These are phyloP conservation scores for Cairina moschata DNA, from an alignment of 2,113 vertebrate genomes.

Conservation along the genomic window DNA sequence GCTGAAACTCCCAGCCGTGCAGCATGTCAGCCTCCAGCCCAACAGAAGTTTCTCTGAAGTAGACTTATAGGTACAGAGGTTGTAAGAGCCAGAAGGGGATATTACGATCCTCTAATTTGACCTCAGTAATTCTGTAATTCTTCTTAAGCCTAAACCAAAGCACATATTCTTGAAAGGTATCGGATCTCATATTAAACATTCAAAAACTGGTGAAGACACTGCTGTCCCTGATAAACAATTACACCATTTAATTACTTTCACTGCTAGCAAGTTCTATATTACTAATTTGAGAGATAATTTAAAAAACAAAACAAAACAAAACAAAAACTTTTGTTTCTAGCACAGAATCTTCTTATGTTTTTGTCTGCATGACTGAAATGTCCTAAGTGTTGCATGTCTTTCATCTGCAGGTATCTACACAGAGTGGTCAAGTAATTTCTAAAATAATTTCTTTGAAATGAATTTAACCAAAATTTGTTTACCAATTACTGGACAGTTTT, in stretches of 20 bases:
- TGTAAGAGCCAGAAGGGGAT: background rate
- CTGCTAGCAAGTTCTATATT: background rate
- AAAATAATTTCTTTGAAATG: background rate
- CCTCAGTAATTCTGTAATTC: background rate
- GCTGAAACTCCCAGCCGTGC: background rate
- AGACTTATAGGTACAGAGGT: background rate
- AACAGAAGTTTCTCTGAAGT: background rate
- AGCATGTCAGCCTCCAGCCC: background rate
- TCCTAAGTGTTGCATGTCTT: background rate
- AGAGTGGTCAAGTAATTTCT: slow-evolving; percentile 8
- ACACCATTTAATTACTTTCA: background rate
- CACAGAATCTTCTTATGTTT: background rate
- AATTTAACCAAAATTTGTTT: slow-evolving; percentile 44
- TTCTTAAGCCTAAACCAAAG: background rate
- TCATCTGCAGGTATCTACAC: background rate
- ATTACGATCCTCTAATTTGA: background rate
- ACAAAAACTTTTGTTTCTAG: background rate
- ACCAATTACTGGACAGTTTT: slow-evolving; percentile 42
- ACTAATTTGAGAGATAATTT: background rate
- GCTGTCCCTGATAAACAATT: background rate
- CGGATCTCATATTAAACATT: background rate
- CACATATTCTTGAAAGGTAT: background rate
- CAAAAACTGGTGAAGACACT: background rate
- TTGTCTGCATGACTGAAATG: background rate
- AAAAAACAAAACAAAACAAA: too few relatives aligned